A percentile compares a stretch with the other conserved stretches of the same genome.
These are phyloP conservation scores for Argyresthia albistria DNA, from an alignment of 2,888 invertebrate genomes.

Conservation along the genomic window DNA sequence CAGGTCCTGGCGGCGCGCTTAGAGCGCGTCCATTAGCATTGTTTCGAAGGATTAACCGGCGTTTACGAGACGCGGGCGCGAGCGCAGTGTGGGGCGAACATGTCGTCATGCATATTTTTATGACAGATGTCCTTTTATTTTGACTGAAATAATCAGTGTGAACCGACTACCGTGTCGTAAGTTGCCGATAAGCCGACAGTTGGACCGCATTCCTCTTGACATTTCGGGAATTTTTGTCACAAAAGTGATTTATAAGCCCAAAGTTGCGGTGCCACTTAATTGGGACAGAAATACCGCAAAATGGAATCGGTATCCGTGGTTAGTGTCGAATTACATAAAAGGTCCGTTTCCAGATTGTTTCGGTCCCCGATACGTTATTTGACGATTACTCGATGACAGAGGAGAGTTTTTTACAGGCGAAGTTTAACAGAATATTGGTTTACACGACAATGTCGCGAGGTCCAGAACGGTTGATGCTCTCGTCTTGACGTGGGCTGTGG, in stretches of 20 bases:
- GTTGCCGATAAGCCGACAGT: slow-evolving; percentile 32
- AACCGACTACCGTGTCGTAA: slow-evolving; percentile 55
- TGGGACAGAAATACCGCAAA: slow-evolving; percentile 33
- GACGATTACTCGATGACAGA: slow-evolving; percentile 51
- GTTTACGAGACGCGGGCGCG: slow-evolving; percentile 27
- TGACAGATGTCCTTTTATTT: slow-evolving; percentile 56
- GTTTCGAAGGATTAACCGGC: slow-evolving; percentile 67
- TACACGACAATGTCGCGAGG: slow-evolving; percentile 42
- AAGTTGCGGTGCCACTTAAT: slow-evolving; percentile 29
- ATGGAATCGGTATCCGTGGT: slow-evolving; percentile 32
- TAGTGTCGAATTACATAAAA: slow-evolving; percentile 61
- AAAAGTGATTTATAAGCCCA: slow-evolving; percentile 13
- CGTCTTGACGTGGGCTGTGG: slow-evolving; percentile 47
- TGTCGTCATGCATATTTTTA: slow-evolving; percentile 62
- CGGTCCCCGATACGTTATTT: slow-evolving; percentile 54
- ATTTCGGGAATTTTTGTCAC: not conserved
- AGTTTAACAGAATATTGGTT: slow-evolving; percentile 36
- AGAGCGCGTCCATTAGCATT: slow-evolving; percentile 69
- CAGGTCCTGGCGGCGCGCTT: slow-evolving; percentile 46
- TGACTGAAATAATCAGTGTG: slow-evolving; percentile 46
- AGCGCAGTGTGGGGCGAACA: slow-evolving; percentile 35
- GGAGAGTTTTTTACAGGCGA: slow-evolving; percentile 21
- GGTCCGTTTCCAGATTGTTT: slow-evolving; percentile 51
- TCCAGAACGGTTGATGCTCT: slow-evolving; percentile 36
- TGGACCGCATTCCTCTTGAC: slow-evolving; percentile 13